Evolutionary conservation across 2,888 invertebrate species (phyloP).

Genomic region (Cryptus armator): DNA sequence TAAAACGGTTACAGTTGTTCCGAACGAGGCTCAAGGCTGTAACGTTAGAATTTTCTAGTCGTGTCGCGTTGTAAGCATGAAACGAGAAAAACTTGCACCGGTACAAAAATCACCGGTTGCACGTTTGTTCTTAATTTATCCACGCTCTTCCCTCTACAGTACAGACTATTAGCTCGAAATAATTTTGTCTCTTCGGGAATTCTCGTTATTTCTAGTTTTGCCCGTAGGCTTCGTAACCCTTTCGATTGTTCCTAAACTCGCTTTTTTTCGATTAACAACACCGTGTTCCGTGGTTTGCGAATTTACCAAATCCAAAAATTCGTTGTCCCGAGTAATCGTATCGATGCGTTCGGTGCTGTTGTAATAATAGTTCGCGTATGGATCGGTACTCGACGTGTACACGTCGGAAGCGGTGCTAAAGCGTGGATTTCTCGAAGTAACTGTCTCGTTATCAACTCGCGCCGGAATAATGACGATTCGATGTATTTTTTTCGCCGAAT

Average conservation of each 20-base stretch:
- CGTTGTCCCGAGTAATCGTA: neutral
- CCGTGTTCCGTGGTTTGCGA: neutral
- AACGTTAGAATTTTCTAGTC: neutral
- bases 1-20: slow-evolving; percentile 4
- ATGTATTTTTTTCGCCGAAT: slow-evolving; percentile 21
- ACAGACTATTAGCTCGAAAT: too few relatives aligned
- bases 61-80: neutral
- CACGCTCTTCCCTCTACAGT: too few relatives aligned
- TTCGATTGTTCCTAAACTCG: neutral
- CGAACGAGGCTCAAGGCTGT: neutral
- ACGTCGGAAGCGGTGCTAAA: neutral
- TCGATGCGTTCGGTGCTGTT: neutral
- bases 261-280: neutral
- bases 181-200: neutral
- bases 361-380: neutral
- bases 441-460: neutral
- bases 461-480: slow-evolving; percentile 43
- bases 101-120: too few relatives aligned
- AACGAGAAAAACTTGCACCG: neutral
- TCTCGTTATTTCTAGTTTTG: neutral
- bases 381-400: neutral
- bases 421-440: neutral
- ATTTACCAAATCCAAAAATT: neutral
- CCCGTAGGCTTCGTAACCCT: neutral
- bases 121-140: too few relatives aligned